Percentiles rank a stretch among this genome's conserved stretches.
Evolutionary conservation across 2,888 invertebrate genomes (phyloP).

Genomic region (Bimastos eiseni): DNA sequence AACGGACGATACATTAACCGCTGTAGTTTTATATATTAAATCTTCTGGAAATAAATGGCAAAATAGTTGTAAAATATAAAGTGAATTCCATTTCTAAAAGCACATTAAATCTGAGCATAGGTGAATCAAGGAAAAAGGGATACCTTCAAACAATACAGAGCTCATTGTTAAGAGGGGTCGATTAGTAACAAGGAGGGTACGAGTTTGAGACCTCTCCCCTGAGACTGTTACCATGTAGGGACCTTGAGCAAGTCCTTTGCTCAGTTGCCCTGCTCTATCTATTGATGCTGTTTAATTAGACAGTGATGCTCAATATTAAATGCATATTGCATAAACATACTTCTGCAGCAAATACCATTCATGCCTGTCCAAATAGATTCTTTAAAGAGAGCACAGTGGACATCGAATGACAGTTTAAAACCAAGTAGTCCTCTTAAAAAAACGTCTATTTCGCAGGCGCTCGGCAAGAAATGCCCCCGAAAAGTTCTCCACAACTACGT

Average conservation of each 20-base stretch:
- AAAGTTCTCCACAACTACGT: background rate
- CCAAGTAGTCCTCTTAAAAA: background rate
- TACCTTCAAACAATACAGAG: background rate
- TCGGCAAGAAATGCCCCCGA: background rate
- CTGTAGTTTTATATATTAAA: background rate
- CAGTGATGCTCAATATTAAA: too few species aligned
- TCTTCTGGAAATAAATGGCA: background rate
- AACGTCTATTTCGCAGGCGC: background rate
- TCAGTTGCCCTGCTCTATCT: too few species aligned
- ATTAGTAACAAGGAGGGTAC: too few species aligned
- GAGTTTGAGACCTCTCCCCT: too few species aligned
- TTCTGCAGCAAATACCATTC: background rate
- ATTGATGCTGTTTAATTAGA: too few species aligned
- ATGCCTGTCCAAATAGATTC: background rate
- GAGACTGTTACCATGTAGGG: too few species aligned
- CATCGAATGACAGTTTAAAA: background rate
- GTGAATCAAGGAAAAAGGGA: background rate
- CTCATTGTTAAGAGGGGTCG: too few species aligned
- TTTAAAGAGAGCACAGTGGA: background rate
- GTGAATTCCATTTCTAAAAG: background rate
- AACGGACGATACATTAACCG: background rate
- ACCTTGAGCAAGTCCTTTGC: too few species aligned
- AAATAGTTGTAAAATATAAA: conserved; percentile 4
- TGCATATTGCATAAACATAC: background rate
- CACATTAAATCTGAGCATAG: background rate